Evolutionary conservation across 1,140 invertebrate species (phyloP).

Genomic region (Sinella curviseta): DNA sequence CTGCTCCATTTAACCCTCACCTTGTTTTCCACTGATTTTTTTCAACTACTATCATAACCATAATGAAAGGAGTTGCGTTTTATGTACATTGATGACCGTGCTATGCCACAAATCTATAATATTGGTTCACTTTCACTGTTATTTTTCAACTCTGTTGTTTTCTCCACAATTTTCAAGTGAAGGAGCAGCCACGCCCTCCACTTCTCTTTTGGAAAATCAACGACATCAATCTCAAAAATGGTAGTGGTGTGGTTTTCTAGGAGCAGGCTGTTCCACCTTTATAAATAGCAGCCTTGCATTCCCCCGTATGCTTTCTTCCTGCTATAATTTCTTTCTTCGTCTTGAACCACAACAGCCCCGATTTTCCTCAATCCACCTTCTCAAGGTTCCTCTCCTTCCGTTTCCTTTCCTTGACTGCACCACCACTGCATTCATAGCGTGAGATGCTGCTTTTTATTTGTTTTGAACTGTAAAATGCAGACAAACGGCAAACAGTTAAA

Average conservation of each 20-base stretch:
- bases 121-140: not conserved
- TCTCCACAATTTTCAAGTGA: not conserved
- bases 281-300: not conserved
- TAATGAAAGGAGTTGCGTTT: not conserved
- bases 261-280: not conserved
- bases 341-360: not conserved
- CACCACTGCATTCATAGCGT: not conserved
- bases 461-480: not conserved
- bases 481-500: not conserved
- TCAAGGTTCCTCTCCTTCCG: not conserved
- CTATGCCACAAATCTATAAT: too few relatives aligned
- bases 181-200: not conserved
- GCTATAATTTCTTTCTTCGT: not conserved
- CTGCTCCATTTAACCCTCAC: not conserved
- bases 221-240: constrained; percentile 13
- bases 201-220: not conserved
- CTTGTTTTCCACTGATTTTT: not conserved
- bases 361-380: not conserved
- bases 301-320: not conserved
- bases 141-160: not conserved
- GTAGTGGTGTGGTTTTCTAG: not conserved
- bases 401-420: not conserved
- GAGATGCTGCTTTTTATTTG: not conserved
- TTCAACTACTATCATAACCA: not conserved
- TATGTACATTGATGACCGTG: not conserved